Base-by-base conservation (phyloP, 1,140 invertebrate species). In the Drosophila grimshawi region DNA sequence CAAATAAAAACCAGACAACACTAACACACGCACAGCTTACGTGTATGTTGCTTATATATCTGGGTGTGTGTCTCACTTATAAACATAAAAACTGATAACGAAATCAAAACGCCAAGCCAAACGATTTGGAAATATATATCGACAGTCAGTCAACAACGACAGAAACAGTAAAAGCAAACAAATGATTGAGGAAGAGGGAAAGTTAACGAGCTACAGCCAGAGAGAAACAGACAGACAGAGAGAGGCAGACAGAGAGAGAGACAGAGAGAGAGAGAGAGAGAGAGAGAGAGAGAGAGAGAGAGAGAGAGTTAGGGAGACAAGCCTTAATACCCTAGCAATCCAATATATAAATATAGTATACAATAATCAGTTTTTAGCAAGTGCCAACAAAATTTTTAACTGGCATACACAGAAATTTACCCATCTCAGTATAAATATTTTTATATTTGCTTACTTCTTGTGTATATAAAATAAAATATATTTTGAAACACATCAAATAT, bases 61-160 rank as follows among this genome's bases (percentile, higher is more conserved):
- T 64, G 53, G 56, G 63, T 74, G 64, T 72, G 55, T 76, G 76
- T 66, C 68, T 49, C 72, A 88, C 83, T 89, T 88, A 88, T 88
- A 88, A 83, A 85, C 80, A 88, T 88, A 89, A 89, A 88, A 88
- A 85, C 85, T 88, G 85, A 88, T 88, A 88, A 89, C 85, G 80
- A 89, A 88, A 88, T 89, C 85, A 88, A 88, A 88, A 88, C 80
- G 80, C 79, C 85, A 76, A 81, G 80, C 80, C 80, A 88, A 88
- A 88, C 80, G 85, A 88, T 88, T 89, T 73, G 85, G 83, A 88
- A 88, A 88, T 88, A 76, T 56, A 75, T 76, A 89, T 88, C 62
- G 83, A 88, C 73, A 80, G 79, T 61, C 71, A 66, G 39, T 37
- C 35, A 57, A 32, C 64, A 67, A 30, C 59, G 62, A 62, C 55